Percentiles rank a stretch among this genome's conserved stretches.
These are phyloP conservation scores for Argyra leucocephala DNA, from an alignment of 2,888 invertebrate species.

Conservation along the genomic window DNA sequence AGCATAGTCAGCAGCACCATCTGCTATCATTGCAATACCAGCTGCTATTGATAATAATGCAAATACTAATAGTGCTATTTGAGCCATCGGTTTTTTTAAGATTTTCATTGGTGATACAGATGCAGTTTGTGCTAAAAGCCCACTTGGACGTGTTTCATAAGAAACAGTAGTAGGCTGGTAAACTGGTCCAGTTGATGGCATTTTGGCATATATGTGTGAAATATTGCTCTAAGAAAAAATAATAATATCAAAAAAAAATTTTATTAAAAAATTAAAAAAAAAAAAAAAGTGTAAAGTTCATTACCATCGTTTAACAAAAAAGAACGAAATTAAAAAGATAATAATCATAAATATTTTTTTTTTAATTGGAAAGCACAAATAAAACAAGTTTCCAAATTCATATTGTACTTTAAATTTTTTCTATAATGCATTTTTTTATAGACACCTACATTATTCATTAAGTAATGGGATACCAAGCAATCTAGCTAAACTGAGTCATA, in stretches of 20 bases:
- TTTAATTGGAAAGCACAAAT: no score
- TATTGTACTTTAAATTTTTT: no score
- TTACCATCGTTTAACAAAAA: not conserved
- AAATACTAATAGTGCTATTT: constrained; percentile 31
- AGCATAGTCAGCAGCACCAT: constrained; percentile 53
- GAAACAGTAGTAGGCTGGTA: constrained; percentile 72
- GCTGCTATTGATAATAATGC: constrained; percentile 35
- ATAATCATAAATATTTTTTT: not conserved
- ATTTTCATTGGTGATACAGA: constrained; percentile 33
- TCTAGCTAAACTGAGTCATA: not conserved
- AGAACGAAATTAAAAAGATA: not conserved
- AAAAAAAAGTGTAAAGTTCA: not conserved
- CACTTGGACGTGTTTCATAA: constrained; percentile 52
- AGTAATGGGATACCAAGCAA: not conserved
- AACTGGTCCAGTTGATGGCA: constrained; percentile 61
- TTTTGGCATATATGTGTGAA: constrained; percentile 29
- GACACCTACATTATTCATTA: not conserved
- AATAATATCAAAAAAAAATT: not conserved
- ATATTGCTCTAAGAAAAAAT: not conserved
- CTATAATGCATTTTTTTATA: not conserved
- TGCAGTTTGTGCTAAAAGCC: constrained; percentile 36
- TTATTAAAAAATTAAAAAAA: no score
- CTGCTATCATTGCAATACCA: constrained; percentile 52
- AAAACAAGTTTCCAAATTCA: no score
- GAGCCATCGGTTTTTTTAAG: constrained; percentile 32